These are phyloP conservation scores for Pygocentrus nattereri DNA, from an alignment of 2,797 vertebrate species.

Conservation along the genomic window DNA sequence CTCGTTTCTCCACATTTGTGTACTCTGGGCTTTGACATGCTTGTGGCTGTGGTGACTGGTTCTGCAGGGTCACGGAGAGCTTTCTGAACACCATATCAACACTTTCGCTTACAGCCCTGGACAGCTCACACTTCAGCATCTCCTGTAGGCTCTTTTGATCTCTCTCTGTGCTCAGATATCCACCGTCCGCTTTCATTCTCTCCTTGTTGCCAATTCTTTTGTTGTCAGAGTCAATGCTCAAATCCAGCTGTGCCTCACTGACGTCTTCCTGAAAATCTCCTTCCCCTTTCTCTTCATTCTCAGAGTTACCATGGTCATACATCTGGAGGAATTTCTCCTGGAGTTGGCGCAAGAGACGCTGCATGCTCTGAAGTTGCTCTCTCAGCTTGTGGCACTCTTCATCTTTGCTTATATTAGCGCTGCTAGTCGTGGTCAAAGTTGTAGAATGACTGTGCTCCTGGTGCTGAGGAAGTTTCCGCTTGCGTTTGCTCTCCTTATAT, in stretches of 20 bases:
- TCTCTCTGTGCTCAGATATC: constrained; percentile 63
- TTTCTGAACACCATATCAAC: constrained; percentile 88
- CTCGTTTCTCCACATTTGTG: constrained; percentile 66
- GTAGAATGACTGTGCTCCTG: constrained; percentile 71
- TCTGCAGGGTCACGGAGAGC: constrained; percentile 70
- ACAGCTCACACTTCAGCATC: constrained; percentile 86
- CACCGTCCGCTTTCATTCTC: constrained; percentile 53
- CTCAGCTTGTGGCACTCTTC: constrained; percentile 84
- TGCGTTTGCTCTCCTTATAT: constrained; percentile 85
- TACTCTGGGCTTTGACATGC: constrained; percentile 64
- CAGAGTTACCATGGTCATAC: constrained; percentile 72
- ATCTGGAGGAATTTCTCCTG: constrained; percentile 87
- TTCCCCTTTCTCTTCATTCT: constrained; percentile 64
- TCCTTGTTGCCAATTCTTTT: constrained; percentile 62
- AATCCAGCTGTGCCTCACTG: constrained; percentile 1
- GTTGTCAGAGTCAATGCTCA: constrained; percentile 56
- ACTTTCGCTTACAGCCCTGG: constrained; percentile 80
- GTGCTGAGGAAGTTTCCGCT: constrained; percentile 84
- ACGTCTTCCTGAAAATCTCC: constrained; percentile 52
- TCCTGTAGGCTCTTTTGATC: constrained; percentile 81
- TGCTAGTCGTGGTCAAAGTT: constrained; percentile 30
- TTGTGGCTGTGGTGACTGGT: constrained; percentile 69
- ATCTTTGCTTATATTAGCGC: constrained; percentile 65
- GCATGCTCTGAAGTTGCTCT: constrained; percentile 89
- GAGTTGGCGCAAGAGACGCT: constrained; percentile 85